Conservation (phyloP, 1,140 invertebrate genomes). For the Aporrectodea caliginosa region DNA sequence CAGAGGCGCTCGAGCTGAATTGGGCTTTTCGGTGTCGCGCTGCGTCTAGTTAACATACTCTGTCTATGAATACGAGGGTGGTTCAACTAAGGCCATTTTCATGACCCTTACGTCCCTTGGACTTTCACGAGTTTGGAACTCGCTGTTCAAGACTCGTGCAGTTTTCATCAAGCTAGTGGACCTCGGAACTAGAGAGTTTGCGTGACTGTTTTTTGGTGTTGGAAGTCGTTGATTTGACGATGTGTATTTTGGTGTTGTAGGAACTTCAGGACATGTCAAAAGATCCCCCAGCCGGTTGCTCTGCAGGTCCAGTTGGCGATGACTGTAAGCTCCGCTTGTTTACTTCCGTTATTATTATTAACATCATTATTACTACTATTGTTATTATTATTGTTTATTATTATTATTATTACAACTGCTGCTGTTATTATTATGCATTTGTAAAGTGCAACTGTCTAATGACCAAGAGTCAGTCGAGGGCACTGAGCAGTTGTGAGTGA, state of each 20-base stretch:
- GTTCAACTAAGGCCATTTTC: neutral
- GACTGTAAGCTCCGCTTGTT: conserved; percentile 14
- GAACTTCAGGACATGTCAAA: conserved; percentile 26
- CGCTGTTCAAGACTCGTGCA: too few relatives aligned
- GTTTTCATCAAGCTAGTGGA: neutral
- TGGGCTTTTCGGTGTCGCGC: neutral
- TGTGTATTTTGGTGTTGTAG: conserved; percentile 15
- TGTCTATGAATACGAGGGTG: neutral
- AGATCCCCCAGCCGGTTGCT: conserved; percentile 26
- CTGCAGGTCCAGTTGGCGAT: conserved; percentile 28
- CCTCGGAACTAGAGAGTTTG: neutral
- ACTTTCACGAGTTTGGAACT: too few relatives aligned
- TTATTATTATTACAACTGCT: too few relatives aligned
- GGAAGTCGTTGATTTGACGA: neutral
- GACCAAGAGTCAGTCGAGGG: too few relatives aligned
- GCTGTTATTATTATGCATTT: too few relatives aligned
- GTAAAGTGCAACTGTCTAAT: too few relatives aligned
- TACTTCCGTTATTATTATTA: too few relatives aligned
- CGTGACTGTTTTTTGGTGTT: neutral
- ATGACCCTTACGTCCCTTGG: too few relatives aligned
- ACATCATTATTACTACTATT: too few relatives aligned
- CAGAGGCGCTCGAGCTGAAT: neutral
- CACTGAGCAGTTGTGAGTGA: too few relatives aligned
- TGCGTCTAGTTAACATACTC: neutral
- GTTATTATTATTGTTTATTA: too few relatives aligned